phyloP scores from a whole-genome alignment of 92 coral and sea anemone species.

The Micromussa lordhowensis region DNA sequence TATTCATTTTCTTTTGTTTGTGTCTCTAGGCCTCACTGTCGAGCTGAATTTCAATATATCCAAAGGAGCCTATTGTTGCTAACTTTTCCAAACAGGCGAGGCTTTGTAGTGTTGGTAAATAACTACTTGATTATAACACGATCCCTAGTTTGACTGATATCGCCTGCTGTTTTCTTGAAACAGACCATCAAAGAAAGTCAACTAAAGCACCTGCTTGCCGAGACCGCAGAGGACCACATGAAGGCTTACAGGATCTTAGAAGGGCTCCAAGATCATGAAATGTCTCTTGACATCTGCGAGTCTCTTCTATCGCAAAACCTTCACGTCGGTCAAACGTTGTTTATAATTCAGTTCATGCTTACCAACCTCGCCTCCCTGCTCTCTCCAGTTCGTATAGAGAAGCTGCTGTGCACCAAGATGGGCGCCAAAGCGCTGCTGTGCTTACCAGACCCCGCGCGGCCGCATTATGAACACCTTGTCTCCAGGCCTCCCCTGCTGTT shows the following conservation, averaged over 20 bases:
- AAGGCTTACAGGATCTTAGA: slow-evolving; percentile 92
- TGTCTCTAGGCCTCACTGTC: too few relatives aligned
- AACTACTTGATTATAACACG: not conserved
- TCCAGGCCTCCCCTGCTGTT: slow-evolving; percentile 89
- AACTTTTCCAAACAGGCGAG: not conserved
- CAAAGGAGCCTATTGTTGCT: too few relatives aligned
- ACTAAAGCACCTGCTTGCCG: slow-evolving; percentile 75
- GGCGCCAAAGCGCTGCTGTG: slow-evolving; percentile 96
- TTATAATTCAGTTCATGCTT: slow-evolving; percentile 93
- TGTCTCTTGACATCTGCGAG: slow-evolving; percentile 83
- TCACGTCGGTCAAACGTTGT: slow-evolving; percentile 87
- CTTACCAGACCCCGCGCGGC: slow-evolving; percentile 84
- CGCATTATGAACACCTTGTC: slow-evolving; percentile 86
- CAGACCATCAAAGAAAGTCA: slow-evolving; percentile 89
- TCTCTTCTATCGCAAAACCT: slow-evolving; percentile 84
- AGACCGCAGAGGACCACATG: slow-evolving; percentile 90
- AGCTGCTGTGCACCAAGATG: slow-evolving; percentile 86
- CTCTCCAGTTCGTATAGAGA: slow-evolving; percentile 82
- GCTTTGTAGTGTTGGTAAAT: not conserved
- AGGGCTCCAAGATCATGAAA: slow-evolving; percentile 81
- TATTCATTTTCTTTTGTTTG: too few relatives aligned
- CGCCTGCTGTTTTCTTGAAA: not conserved
- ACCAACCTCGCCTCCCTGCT: slow-evolving; percentile 79
- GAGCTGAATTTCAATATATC: too few relatives aligned
- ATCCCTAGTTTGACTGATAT: not conserved